phyloP scores from a whole-genome alignment of 2,888 invertebrate genomes.

The Eudasyphora cyanicolor region DNA sequence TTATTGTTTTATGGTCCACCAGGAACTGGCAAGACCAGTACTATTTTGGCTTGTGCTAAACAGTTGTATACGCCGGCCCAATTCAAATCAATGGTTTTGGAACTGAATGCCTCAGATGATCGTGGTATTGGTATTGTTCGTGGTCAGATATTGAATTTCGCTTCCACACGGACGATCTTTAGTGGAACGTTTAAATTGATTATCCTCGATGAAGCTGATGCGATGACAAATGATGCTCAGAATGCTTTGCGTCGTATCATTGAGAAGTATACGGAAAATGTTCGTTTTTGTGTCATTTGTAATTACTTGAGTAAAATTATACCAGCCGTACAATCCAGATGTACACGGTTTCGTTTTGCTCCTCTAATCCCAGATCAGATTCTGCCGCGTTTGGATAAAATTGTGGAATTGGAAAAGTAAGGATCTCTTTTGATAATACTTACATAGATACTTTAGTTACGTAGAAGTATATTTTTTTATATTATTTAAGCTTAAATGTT shows the following conservation, averaged over 20 bases:
- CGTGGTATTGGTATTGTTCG: constrained; percentile 97
- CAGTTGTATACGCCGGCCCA: constrained; percentile 94
- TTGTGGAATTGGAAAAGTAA: constrained; percentile 91
- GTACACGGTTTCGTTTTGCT: constrained; percentile 97
- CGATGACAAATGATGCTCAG: constrained; percentile 99
- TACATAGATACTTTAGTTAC: not conserved
- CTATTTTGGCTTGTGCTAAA: constrained; percentile 96
- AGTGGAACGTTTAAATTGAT: constrained; percentile 96
- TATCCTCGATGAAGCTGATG: constrained; percentile 99
- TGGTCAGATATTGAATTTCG: constrained; percentile 96
- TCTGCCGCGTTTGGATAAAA: constrained; percentile 91
- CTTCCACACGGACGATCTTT: constrained; percentile 97
- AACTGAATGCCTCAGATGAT: constrained; percentile 99
- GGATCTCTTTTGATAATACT: not conserved
- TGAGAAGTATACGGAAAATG: constrained; percentile 99
- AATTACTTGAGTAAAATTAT: constrained; percentile 99
- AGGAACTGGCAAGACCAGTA: constrained; percentile 98
- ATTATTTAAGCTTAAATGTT: constrained; percentile 85
- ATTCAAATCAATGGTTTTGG: constrained; percentile 95
- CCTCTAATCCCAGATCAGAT: constrained; percentile 93
- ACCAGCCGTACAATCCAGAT: constrained; percentile 98
- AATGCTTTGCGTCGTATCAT: constrained; percentile 98
- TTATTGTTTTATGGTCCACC: constrained; percentile 98
- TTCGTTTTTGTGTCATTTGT: constrained; percentile 98
- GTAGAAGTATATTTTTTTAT: not conserved